These are phyloP conservation scores for Cephalopholis sonnerati DNA, from an alignment of 2,113 vertebrate genomes.

Conservation along the genomic window DNA sequence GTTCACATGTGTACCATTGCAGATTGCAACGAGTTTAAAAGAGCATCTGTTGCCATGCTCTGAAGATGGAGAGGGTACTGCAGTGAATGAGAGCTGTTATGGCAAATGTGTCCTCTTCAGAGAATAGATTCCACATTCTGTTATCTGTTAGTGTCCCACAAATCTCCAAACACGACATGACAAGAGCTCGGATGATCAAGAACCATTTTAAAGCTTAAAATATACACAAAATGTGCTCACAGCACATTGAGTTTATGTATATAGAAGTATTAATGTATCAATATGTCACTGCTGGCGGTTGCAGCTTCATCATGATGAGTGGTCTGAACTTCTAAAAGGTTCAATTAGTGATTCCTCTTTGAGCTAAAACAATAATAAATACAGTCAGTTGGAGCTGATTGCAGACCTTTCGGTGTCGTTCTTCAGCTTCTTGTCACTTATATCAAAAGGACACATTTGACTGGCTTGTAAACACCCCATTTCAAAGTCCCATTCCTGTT, in stretches of 20 bases:
- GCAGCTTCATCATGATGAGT: slow-evolving; percentile 7
- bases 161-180: slow-evolving; percentile 34
- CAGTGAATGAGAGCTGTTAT: slow-evolving; percentile 75
- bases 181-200: slow-evolving; percentile 13
- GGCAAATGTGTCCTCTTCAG: slow-evolving; percentile 59
- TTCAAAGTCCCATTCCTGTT: slow-evolving; percentile 63
- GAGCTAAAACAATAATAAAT: slow-evolving; percentile 44
- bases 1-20: slow-evolving; percentile 56
- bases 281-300: not conserved
- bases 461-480: slow-evolving; percentile 71
- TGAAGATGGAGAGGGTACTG: slow-evolving; percentile 72
- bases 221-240: not conserved
- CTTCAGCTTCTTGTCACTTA: slow-evolving; percentile 51
- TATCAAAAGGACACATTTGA: slow-evolving; percentile 70
- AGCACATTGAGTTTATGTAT: not conserved
- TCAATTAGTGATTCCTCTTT: slow-evolving; percentile 45
- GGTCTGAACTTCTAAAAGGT: slow-evolving; percentile 25
- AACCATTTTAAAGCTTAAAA: slow-evolving; percentile 10
- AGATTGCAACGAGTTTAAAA: slow-evolving; percentile 75
- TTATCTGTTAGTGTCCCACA: slow-evolving; percentile 33
- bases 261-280: slow-evolving; percentile 5
- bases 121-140: slow-evolving; percentile 57
- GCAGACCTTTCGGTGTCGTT: slow-evolving; percentile 48
- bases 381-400: slow-evolving; percentile 21
- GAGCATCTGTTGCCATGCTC: slow-evolving; percentile 69